Base-by-base conservation (phyloP, 2,888 invertebrate species). In the Didymodactylos carnosus region DNA sequence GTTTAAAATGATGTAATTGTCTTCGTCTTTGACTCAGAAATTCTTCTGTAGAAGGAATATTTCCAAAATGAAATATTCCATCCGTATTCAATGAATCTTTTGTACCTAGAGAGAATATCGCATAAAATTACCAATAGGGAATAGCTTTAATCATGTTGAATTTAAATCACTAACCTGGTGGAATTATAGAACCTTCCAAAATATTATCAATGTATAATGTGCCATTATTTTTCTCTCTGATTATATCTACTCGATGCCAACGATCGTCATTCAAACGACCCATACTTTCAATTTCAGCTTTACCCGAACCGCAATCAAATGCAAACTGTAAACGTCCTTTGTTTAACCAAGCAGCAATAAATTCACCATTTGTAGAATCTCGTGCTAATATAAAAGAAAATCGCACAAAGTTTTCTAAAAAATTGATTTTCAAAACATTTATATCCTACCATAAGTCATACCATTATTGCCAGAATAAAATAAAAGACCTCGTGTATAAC, bases 291-390 rank as follows among this genome's bases (percentile, higher is more conserved):
- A 62, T 62, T 29, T 62, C 62, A n/a, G 35, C 62, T 62, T 62
- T 62, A 35, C 74, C 74, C 19, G 62, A 43, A 19, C 74, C 74
- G 13, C 62, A 46, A 71, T 74, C 74, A 62, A 69, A 74, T 11
- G 74, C 74, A 35, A 35, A 74, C 25, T 71, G 41, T 69, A 74
- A 35, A 6, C 25, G 69, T 11, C 74, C 74, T 43, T 71, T 41
- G 6, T 74, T 16, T 14, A 74, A 11, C 74, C 74, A 74, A n/a
- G 41, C 23, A 46, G 74, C 41, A 23, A 74, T 69, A 19, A 74
- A 74, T 39, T 74, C 74, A 35, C 35, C 35, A 14, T n/a, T 11
- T 14, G 35, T 35, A n/a, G 62, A 62, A 62, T 62, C 35, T 1
- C 6, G 35, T 7, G 19, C 62, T 62, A n/a, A 35, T n/a, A 29